Percentiles rank a stretch among this genome's conserved stretches.
Evolutionary conservation across 2,888 invertebrate genomes (phyloP).

Genomic region (Melolontha melolontha): DNA sequence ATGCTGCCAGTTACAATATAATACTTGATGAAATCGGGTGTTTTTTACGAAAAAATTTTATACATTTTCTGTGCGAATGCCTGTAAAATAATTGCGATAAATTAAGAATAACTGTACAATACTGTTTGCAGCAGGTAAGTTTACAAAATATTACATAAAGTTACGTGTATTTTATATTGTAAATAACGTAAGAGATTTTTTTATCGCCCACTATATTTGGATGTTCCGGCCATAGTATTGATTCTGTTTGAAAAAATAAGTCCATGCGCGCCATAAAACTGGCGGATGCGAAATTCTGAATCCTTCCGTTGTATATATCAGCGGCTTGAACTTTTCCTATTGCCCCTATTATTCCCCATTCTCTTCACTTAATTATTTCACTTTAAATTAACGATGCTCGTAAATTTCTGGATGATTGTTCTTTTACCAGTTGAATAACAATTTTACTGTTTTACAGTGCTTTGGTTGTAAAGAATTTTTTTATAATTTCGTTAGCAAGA

Average conservation of each 20-base stretch:
- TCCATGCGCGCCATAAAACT: constrained; percentile 64
- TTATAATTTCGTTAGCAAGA: constrained; percentile 11
- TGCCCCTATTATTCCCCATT: constrained; percentile 48
- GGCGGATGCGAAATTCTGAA: constrained; percentile 42
- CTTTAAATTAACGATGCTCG: constrained; percentile 17
- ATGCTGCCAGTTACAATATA: constrained; percentile 48
- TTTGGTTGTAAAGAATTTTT: neutral
- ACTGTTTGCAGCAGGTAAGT: constrained; percentile 16
- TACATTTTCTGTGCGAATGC: neutral
- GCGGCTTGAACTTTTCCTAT: constrained; percentile 20
- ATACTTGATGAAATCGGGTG: constrained; percentile 51
- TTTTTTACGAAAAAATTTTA: constrained; percentile 20
- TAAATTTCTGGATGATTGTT: constrained; percentile 21
- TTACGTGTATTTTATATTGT: constrained; percentile 6
- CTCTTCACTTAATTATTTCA: constrained; percentile 27
- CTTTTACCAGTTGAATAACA: constrained; percentile 29
- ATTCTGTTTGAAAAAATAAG: constrained; percentile 65
- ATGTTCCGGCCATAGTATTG: constrained; percentile 57
- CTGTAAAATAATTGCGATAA: neutral
- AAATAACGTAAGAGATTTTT: constrained; percentile 30
- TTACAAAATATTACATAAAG: neutral
- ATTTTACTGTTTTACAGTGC: constrained; percentile 1
- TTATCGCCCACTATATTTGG: constrained; percentile 38
- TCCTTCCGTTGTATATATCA: constrained; percentile 44
- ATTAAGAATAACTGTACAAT: neutral